Conservation (phyloP, 1,140 invertebrate genomes). For the Trypoxylus dichotomus region DNA sequence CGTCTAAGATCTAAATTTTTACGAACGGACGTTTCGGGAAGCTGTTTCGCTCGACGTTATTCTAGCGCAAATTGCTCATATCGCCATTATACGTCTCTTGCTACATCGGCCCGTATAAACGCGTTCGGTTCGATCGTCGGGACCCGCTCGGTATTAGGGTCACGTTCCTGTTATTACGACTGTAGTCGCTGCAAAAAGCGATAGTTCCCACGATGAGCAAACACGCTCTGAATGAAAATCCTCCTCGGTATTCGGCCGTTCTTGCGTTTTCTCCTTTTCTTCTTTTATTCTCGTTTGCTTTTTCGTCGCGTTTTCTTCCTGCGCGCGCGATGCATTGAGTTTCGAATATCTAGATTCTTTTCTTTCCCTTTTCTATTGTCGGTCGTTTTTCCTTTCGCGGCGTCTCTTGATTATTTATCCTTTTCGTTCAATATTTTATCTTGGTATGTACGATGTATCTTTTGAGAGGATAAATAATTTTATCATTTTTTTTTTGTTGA, state of each 20-base stretch:
- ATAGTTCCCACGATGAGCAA: conserved; percentile 16
- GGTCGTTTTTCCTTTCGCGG: background rate
- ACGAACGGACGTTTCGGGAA: background rate
- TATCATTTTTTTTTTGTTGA: no score
- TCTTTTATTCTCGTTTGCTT: background rate
- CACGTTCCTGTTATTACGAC: conserved; percentile 19
- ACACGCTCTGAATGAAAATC: conserved; percentile 16
- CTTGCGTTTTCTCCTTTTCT: background rate
- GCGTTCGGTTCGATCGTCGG: background rate
- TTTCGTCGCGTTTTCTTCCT: background rate
- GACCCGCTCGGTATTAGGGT: background rate
- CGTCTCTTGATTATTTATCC: conserved; percentile 7
- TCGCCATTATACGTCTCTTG: background rate
- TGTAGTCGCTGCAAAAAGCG: conserved; percentile 16
- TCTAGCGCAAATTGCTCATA: background rate
- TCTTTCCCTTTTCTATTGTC: background rate
- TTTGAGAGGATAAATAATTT: background rate
- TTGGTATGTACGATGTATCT: background rate
- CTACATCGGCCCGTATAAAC: background rate
- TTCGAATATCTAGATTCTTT: background rate
- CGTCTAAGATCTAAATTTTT: background rate
- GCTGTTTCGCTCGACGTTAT: background rate
- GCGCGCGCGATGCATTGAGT: background rate
- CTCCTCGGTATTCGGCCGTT: background rate
- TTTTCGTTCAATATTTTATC: background rate